Percentiles rank a stretch among this genome's conserved stretches.
Evolutionary conservation across 2,113 vertebrate species (phyloP).

Genomic region (Neogale vison): DNA sequence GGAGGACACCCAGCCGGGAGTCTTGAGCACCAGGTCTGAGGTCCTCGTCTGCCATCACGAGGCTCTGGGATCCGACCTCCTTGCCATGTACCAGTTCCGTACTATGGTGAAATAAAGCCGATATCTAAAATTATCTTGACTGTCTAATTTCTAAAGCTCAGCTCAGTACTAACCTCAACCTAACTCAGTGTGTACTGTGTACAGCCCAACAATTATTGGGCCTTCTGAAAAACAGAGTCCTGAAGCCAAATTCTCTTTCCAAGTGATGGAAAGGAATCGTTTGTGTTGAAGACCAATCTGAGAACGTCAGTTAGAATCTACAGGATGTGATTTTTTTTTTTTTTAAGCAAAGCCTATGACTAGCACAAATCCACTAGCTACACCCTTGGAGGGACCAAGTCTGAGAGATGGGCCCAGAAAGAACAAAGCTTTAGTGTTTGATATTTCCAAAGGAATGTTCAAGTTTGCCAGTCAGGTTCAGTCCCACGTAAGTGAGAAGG

Average conservation of each 20-base stretch:
- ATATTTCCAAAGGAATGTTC: background rate
- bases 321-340: background rate
- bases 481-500: background rate
- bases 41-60: fast-evolving
- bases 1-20: background rate
- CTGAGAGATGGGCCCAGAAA: background rate
- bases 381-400: background rate
- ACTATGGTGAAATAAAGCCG: background rate
- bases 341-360: background rate
- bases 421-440: background rate
- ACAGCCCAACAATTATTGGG: background rate
- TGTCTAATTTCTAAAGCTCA: background rate
- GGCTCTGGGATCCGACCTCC: too few relatives aligned
- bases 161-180: background rate
- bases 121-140: background rate
- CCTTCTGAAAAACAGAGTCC: background rate
- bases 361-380: background rate
- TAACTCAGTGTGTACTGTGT: background rate
- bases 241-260: background rate
- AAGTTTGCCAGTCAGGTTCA: slow-evolving; percentile 15
- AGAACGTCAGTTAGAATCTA: background rate
- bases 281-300: background rate
- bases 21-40: background rate
- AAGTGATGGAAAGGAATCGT: background rate
- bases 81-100: background rate